phyloP scores from a whole-genome alignment of 2,113 vertebrate species.

The Bostrychus sinensis region DNA sequence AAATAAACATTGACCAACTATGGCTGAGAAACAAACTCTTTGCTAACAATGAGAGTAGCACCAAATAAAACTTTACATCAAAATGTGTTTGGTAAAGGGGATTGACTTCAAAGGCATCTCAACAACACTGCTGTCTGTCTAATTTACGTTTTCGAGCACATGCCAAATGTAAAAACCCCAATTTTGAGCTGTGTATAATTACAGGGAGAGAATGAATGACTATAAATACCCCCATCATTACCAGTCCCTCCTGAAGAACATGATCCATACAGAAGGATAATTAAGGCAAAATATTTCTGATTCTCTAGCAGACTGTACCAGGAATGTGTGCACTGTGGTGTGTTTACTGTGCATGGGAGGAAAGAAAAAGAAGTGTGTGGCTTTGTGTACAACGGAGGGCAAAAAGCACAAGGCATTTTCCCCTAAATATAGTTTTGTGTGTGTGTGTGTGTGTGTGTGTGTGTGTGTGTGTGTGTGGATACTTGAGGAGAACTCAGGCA shows the following conservation, averaged over 20 bases:
- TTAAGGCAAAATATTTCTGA: slow-evolving; percentile 74
- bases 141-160: slow-evolving; percentile 71
- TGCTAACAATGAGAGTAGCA: slow-evolving; percentile 49
- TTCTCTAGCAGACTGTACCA: slow-evolving; percentile 62
- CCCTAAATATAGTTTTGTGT: slow-evolving; percentile 62
- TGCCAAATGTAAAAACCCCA: slow-evolving; percentile 73
- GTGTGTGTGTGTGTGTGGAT: slow-evolving; percentile 45
- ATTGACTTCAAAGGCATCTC: slow-evolving; percentile 73
- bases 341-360: slow-evolving; percentile 28
- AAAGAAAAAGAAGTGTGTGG: background rate
- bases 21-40: slow-evolving; percentile 28
- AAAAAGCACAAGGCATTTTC: slow-evolving; percentile 39
- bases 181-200: slow-evolving; percentile 75
- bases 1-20: slow-evolving; percentile 20
- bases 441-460: slow-evolving; percentile 26
- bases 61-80: slow-evolving; percentile 65
- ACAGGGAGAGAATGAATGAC: slow-evolving; percentile 67
- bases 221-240: slow-evolving; percentile 79
- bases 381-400: background rate
- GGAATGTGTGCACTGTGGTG: slow-evolving; percentile 35
- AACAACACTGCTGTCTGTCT: slow-evolving; percentile 72
- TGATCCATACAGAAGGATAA: slow-evolving; percentile 75
- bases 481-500: slow-evolving; percentile 58
- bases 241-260: slow-evolving; percentile 69
- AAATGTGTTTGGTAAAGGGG: slow-evolving; percentile 59